Evolutionary conservation across 2,113 vertebrate species (phyloP).

Genomic region (Sminthopsis crassicaudata): DNA sequence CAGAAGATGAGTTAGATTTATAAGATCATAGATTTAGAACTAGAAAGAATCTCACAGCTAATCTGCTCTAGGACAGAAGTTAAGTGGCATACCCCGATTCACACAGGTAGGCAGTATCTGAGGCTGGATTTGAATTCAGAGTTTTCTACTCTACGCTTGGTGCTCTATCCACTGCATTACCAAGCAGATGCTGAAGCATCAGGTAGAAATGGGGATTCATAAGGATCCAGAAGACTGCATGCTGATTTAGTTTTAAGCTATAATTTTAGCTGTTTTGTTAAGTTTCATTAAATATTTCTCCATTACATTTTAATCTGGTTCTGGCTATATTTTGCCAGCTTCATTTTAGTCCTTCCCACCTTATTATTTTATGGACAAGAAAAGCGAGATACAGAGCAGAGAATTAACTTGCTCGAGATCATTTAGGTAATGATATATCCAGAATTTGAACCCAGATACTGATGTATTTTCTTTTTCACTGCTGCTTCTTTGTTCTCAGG

Average conservation of each 20-base stretch:
- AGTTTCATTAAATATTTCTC: not conserved
- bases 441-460: not conserved
- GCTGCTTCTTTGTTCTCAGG: not conserved
- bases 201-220: not conserved
- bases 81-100: not conserved
- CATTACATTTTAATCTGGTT: not conserved
- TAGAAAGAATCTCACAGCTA: too few species aligned
- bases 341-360: not conserved
- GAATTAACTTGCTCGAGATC: not conserved
- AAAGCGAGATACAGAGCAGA: not conserved
- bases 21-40: too few species aligned
- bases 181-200: not conserved
- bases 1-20: too few species aligned
- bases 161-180: not conserved
- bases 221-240: not conserved
- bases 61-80: too few species aligned
- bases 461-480: not conserved
- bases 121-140: not conserved
- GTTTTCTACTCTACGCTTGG: not conserved
- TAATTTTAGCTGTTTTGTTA: not conserved
- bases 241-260: not conserved
- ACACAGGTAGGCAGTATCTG: not conserved
- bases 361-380: not conserved
- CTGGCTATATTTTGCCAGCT: not conserved
- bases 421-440: not conserved